Percentiles rank a stretch among this genome's conserved stretches.
These are phyloP conservation scores for Nephrotoma flavescens DNA, from an alignment of 2,888 invertebrate genomes.

Conservation along the genomic window DNA sequence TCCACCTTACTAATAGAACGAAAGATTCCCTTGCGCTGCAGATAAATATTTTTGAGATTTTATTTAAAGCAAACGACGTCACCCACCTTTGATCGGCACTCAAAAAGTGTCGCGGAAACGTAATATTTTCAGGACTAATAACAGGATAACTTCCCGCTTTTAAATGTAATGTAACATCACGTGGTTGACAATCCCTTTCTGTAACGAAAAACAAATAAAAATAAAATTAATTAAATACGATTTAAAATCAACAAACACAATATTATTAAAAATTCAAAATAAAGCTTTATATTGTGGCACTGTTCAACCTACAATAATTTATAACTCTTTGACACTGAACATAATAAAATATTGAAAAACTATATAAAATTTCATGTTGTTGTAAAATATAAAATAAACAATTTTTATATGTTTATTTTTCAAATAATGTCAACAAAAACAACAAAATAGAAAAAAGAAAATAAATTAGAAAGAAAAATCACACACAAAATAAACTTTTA, in stretches of 20 bases:
- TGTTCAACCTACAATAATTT: neutral
- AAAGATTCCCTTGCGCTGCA: too few species aligned
- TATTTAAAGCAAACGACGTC: too few species aligned
- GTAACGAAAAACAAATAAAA: conserved; percentile 1
- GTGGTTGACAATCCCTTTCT: conserved; percentile 43
- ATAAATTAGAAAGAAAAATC: neutral
- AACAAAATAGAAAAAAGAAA: neutral
- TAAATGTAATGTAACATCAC: conserved; percentile 51
- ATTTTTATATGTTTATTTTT: neutral
- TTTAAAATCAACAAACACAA: neutral
- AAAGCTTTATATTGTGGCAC: neutral
- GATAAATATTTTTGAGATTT: too few species aligned
- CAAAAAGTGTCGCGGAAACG: conserved; percentile 52
- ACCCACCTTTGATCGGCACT: conserved; percentile 30
- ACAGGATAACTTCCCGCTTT: conserved; percentile 74
- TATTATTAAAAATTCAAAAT: neutral
- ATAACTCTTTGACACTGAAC: neutral
- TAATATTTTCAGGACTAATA: conserved; percentile 65
- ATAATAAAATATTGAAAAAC: neutral
- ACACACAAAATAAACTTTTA: neutral
- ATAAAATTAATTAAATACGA: neutral
- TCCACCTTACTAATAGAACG: too few species aligned
- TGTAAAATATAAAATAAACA: neutral
- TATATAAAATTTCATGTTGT: neutral
- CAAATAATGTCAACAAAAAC: too few species aligned